A percentile compares a stretch with the other conserved stretches of the same genome.
Conservation (phyloP, 2,888 invertebrate genomes). For the Thera obeliscata region DNA sequence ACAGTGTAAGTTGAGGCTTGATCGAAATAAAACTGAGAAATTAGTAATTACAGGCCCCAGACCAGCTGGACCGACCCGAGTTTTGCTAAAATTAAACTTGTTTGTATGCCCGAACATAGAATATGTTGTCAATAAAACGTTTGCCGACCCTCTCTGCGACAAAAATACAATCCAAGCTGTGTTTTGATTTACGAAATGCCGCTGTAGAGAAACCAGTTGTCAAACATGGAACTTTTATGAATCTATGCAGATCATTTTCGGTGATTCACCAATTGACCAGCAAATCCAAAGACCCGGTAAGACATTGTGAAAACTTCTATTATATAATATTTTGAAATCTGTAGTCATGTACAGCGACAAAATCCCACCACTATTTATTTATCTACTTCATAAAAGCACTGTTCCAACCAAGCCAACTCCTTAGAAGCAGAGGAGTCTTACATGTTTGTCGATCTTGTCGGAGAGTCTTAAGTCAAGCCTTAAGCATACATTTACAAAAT, state of each 20-base stretch:
- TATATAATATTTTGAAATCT: slow-evolving; percentile 17
- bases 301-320: slow-evolving; percentile 3
- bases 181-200: slow-evolving; percentile 52
- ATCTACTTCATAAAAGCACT: too few species aligned
- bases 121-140: slow-evolving; percentile 71
- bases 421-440: too few species aligned
- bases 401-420: too few species aligned
- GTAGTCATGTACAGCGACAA: not conserved
- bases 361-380: too few species aligned
- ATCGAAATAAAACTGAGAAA: not conserved
- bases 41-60: not conserved
- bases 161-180: slow-evolving; percentile 64
- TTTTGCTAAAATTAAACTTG: not conserved
- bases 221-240: slow-evolving; percentile 56
- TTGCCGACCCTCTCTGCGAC: slow-evolving; percentile 65
- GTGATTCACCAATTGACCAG: slow-evolving; percentile 63
- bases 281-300: slow-evolving; percentile 67
- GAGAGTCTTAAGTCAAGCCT: too few species aligned
- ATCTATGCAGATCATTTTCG: slow-evolving; percentile 69
- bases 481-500: too few species aligned
- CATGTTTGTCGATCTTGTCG: too few species aligned
- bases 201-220: slow-evolving; percentile 55
- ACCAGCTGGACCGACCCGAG: not conserved
- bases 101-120: not conserved
- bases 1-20: not conserved